These are phyloP conservation scores for Flexamia atlantica DNA, from an alignment of 2,888 invertebrate species.

Conservation along the genomic window DNA sequence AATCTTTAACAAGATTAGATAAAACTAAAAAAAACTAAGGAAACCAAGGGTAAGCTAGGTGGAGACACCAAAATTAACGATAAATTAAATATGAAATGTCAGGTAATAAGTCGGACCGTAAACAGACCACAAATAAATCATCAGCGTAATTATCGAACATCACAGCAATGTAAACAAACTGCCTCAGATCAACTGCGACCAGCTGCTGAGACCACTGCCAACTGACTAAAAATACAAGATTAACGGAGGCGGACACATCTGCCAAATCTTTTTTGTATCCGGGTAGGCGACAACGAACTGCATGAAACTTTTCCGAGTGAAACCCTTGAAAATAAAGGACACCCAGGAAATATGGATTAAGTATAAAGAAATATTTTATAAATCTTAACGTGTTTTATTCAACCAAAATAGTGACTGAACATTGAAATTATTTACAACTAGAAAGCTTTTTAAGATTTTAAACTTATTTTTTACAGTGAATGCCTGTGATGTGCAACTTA, in stretches of 20 bases:
- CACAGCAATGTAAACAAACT: conserved; percentile 34
- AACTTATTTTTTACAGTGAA: no score
- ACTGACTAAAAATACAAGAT: conserved; percentile 45
- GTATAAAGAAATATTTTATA: no score
- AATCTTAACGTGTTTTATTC: no score
- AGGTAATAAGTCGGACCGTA: background rate
- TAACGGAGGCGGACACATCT: conserved; percentile 2
- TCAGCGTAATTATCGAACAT: conserved; percentile 6
- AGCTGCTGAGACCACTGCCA: conserved; percentile 8
- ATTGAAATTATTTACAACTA: no score
- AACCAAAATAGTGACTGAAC: no score
- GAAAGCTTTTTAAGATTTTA: no score
- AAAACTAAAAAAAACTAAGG: background rate
- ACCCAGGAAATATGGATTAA: no score
- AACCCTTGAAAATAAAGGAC: background rate
- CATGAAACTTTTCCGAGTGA: background rate
- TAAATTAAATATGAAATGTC: background rate
- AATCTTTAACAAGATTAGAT: no score
- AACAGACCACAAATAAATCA: conserved; percentile 40
- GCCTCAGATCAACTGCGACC: background rate
- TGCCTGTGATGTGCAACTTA: no score
- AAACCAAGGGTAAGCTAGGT: background rate
- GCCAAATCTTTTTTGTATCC: conserved; percentile 28
- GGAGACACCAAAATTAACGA: background rate
- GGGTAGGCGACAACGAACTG: conserved; percentile 6